Percentiles rank a stretch among this genome's conserved stretches.
phyloP scores from a whole-genome alignment of 2,113 vertebrate species.

The Corythornis vintsioides region DNA sequence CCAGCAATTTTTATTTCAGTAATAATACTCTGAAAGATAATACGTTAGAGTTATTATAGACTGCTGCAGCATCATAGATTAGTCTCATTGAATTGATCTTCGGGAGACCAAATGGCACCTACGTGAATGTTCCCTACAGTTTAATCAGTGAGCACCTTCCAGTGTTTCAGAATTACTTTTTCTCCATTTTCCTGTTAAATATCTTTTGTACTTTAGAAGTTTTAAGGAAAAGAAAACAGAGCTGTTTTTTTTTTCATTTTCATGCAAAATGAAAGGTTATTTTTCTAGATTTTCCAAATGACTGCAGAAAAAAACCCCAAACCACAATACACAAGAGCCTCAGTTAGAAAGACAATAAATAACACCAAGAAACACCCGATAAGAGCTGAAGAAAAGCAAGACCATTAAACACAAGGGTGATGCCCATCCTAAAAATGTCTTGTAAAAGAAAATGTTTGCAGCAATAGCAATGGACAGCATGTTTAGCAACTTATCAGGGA shows the following conservation, averaged over 20 bases:
- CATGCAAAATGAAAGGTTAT: neutral
- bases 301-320: neutral
- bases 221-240: neutral
- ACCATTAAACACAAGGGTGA: neutral
- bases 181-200: neutral
- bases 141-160: constrained; percentile 26
- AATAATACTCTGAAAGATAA: constrained; percentile 55
- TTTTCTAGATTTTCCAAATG: neutral
- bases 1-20: constrained; percentile 48
- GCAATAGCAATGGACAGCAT: neutral
- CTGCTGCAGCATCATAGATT: constrained; percentile 26
- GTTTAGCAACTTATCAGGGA: neutral
- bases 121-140: constrained; percentile 10
- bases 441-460: neutral
- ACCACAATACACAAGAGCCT: neutral
- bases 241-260: neutral
- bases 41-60: constrained; percentile 15
- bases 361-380: neutral
- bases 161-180: neutral
- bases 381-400: neutral
- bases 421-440: neutral
- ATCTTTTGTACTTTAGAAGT: neutral
- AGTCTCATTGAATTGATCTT: constrained; percentile 44
- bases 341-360: neutral
- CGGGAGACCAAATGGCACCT: neutral